A percentile compares a stretch with the other conserved stretches of the same genome.
These are phyloP conservation scores for Tribolium madens DNA, from an alignment of 1,140 invertebrate genomes.

Conservation along the genomic window DNA sequence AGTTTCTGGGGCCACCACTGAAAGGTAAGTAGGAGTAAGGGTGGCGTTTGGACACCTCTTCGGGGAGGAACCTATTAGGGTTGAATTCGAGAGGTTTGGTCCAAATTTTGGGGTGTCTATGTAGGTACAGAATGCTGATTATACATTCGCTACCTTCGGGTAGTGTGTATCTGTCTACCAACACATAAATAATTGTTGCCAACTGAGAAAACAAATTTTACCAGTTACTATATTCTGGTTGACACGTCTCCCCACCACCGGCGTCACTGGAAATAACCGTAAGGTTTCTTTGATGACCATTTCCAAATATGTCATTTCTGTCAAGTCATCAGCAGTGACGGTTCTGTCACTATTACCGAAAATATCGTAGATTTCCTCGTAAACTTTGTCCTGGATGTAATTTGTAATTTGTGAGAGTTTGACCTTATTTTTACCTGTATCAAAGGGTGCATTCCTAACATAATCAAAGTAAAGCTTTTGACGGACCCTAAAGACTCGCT, in stretches of 20 bases:
- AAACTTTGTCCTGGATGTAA: constrained; percentile 65
- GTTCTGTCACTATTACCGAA: constrained; percentile 66
- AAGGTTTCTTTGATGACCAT: constrained; percentile 66
- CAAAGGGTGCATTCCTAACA: constrained; percentile 60
- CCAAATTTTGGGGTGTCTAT: constrained; percentile 72
- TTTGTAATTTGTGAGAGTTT: no score
- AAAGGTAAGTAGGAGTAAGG: constrained; percentile 50
- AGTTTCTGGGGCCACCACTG: not conserved
- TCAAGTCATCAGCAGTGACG: constrained; percentile 63
- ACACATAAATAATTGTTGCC: not conserved
- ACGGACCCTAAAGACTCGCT: not conserved
- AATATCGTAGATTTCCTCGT: constrained; percentile 68
- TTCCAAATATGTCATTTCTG: constrained; percentile 67
- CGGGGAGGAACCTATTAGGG: constrained; percentile 69
- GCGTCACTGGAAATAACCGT: constrained; percentile 64
- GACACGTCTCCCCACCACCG: not conserved
- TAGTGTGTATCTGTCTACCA: constrained; percentile 6
- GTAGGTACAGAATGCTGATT: constrained; percentile 64
- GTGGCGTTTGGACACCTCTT: constrained; percentile 60
- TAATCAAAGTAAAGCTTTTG: constrained; percentile 58
- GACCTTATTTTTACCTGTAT: constrained; percentile 64
- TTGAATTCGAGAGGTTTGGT: constrained; percentile 72
- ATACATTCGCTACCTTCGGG: not conserved
- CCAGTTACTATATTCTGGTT: not conserved
- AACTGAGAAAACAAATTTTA: no score